These are phyloP conservation scores for Chionomys nivalis DNA, from an alignment of 2,113 vertebrate species.

Conservation along the genomic window DNA sequence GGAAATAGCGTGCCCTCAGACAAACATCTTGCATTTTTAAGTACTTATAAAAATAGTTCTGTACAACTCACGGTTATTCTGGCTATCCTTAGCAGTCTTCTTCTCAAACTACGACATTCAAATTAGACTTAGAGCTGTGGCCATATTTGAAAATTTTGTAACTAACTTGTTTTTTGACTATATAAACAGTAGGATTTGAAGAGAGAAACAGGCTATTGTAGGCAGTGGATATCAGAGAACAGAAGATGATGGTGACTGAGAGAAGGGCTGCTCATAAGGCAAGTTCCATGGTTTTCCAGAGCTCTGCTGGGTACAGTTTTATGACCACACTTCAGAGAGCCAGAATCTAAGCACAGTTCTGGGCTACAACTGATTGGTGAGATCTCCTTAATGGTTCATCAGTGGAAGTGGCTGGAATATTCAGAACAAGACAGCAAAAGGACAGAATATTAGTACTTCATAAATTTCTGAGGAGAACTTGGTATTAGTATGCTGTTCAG, in stretches of 20 bases:
- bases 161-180: neutral
- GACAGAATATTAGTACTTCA: neutral
- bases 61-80: neutral
- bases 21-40: neutral
- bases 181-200: neutral
- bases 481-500: accelerated
- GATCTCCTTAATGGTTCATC: too few species aligned
- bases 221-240: neutral
- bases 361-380: neutral
- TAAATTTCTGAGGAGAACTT: neutral
- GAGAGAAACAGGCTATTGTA: neutral
- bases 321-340: neutral
- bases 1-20: neutral
- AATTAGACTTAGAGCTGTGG: neutral
- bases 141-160: neutral
- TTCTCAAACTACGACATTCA: neutral
- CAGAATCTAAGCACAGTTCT: neutral
- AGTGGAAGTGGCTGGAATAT: neutral
- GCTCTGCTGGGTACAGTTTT: neutral
- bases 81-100: neutral
- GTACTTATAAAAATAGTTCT: neutral
- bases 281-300: accelerated
- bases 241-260: neutral
- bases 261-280: neutral
- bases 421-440: neutral